Evolutionary conservation across 2,888 invertebrate genomes (phyloP).

Genomic region (Lagria hirta): DNA sequence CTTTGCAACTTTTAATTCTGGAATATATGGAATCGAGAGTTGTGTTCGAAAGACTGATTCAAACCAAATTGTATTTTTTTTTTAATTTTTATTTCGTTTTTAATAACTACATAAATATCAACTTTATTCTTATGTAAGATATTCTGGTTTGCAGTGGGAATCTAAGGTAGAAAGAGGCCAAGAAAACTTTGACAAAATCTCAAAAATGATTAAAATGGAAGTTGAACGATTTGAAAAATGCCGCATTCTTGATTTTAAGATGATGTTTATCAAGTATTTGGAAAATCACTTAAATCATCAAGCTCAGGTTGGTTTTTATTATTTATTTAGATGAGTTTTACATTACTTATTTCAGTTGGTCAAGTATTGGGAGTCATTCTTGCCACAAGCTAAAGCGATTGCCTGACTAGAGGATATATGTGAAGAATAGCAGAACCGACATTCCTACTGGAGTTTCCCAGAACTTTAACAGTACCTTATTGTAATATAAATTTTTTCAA

Average conservation of each 20-base stretch:
- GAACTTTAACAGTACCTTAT: slow-evolving; percentile 39
- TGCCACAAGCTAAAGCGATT: slow-evolving; percentile 93
- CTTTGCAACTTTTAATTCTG: too few relatives aligned
- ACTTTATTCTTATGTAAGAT: neutral
- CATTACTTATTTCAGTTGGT: slow-evolving; percentile 65
- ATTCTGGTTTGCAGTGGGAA: slow-evolving; percentile 74
- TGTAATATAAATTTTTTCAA: slow-evolving; percentile 12
- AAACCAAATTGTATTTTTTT: slow-evolving; percentile 12
- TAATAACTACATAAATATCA: neutral
- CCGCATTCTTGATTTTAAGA: slow-evolving; percentile 87
- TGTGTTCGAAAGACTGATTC: neutral
- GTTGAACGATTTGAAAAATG: slow-evolving; percentile 88
- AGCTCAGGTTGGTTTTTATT: slow-evolving; percentile 74
- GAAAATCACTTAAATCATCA: slow-evolving; percentile 94
- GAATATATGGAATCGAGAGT: too few relatives aligned
- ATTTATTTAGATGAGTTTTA: neutral
- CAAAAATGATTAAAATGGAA: slow-evolving; percentile 90
- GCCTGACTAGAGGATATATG: slow-evolving; percentile 64
- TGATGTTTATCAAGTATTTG: slow-evolving; percentile 85
- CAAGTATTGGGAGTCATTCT: slow-evolving; percentile 94
- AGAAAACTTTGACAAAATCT: slow-evolving; percentile 94
- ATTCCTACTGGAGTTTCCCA: slow-evolving; percentile 53
- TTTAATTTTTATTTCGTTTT: slow-evolving; percentile 1
- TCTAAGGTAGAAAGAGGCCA: slow-evolving; percentile 95
- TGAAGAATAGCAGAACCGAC: slow-evolving; percentile 51